Evolutionary conservation across 2,113 vertebrate species (phyloP), one percentile per base, ranked within the genome.

Genomic region (Pygoscelis adeliae): DNA sequence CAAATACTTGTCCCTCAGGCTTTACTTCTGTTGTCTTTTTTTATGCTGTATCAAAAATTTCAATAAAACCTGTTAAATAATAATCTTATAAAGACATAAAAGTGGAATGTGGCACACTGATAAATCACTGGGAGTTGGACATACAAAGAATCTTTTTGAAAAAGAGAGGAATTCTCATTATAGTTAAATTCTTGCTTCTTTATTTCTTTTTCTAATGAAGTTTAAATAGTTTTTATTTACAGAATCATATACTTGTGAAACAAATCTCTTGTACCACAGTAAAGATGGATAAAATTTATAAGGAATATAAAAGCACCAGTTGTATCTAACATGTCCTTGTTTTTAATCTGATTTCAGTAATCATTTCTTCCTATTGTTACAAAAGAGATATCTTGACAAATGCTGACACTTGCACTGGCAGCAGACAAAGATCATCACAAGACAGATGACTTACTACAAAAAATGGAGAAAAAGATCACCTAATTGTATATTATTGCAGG

Each of bases 41-140:
- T 94, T 78, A 38, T 46, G 27, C 25, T 30, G 8, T 61, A 93
- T 94, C 77, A 95, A 92, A 96, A 93, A 76, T 70, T 86, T 91
- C 90, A 84, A 47, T 84, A 88, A 96, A 91, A 90, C 17, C 17
- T 58, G 72, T 61, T 93, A 92, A 96, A 56, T 72, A 96, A 89
- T 96, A 97, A 96, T 92, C 56, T 49, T 86, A 52, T 46, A 95
- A 95, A 56, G 66, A 72, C 80, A 82, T 61, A 22, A 93, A 96
- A 97, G 46, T 83, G 38, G 73, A 97, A 96, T 66, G 36, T n/a
- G 86, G 16, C n/a, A 92, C 46, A 65, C 27, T 69, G 70, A 85
- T 2, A 15, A 93, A 90, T 80, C 30, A 0, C 61, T 93, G 23
- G 42, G 29, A 30, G 14, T 10, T 76, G 29, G 17, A 89, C 92